phyloP scores from a whole-genome alignment of 2,797 vertebrate genomes.

The Odontamblyopus rebecca region DNA sequence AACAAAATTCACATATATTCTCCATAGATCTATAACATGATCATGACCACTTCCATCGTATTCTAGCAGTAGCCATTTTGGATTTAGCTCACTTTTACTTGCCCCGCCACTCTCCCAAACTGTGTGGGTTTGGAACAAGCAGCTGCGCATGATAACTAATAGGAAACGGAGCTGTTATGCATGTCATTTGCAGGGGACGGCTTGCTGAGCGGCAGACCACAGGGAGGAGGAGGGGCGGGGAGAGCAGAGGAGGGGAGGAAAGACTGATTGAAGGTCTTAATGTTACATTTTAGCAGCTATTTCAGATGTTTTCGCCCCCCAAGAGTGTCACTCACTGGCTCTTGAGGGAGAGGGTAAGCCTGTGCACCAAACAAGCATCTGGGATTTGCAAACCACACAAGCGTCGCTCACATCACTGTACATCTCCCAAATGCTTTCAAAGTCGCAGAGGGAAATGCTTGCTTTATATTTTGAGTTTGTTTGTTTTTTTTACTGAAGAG shows the following conservation, averaged over 20 bases:
- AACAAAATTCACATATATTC: conserved; percentile 38
- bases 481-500: background rate
- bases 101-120: conserved; percentile 38
- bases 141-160: conserved; percentile 61
- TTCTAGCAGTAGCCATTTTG: conserved; percentile 38
- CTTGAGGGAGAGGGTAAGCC: conserved; percentile 17
- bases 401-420: conserved; percentile 22
- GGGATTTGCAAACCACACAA: conserved; percentile 42
- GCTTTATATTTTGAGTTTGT: conserved; percentile 7
- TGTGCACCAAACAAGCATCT: conserved; percentile 31
- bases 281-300: conserved; percentile 75
- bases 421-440: conserved; percentile 18
- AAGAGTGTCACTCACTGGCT: conserved; percentile 51
- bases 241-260: background rate
- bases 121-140: conserved; percentile 55
- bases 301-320: conserved; percentile 56
- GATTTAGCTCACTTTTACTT: conserved; percentile 28
- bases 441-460: conserved; percentile 1
- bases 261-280: conserved; percentile 63
- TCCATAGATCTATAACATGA: background rate
- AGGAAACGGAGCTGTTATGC: conserved; percentile 57
- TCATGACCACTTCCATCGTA: too few relatives aligned
- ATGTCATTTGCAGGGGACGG: conserved; percentile 55
- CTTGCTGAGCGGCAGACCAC: conserved; percentile 45
- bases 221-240: background rate